Percentiles rank a stretch among this genome's conserved stretches.
Conservation (phyloP, 2,113 vertebrate species). For the Piprites chloris region DNA sequence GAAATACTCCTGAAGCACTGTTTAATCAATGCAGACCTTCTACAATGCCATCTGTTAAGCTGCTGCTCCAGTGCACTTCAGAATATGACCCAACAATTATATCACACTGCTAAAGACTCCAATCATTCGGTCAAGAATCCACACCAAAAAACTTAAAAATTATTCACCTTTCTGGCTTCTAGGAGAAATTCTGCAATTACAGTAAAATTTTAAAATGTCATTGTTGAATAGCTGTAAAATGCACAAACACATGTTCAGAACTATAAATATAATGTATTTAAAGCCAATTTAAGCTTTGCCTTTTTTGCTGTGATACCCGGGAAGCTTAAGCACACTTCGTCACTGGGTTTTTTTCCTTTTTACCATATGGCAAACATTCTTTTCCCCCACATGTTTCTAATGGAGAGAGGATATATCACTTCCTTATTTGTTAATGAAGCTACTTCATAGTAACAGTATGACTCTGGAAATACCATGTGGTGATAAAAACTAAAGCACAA, state of each 20-base stretch:
- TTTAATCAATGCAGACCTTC: neutral
- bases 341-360: neutral
- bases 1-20: neutral
- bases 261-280: neutral
- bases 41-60: neutral
- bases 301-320: neutral
- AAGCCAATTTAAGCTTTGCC: neutral
- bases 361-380: neutral
- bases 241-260: neutral
- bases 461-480: neutral
- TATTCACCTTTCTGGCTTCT: neutral
- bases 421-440: neutral
- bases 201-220: neutral
- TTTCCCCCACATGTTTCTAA: neutral
- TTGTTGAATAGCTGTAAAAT: constrained; percentile 27
- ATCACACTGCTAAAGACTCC: neutral
- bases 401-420: neutral
- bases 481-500: neutral
- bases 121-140: constrained; percentile 7
- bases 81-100: neutral
- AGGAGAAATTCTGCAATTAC: neutral
- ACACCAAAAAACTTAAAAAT: neutral
- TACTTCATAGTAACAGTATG: neutral
- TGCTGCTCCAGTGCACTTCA: neutral
- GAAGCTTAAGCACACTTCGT: neutral